Evolutionary conservation across 1,140 invertebrate genomes (phyloP), one percentile per base, ranked within the genome.

Genomic region (Camponotus vicinus): DNA sequence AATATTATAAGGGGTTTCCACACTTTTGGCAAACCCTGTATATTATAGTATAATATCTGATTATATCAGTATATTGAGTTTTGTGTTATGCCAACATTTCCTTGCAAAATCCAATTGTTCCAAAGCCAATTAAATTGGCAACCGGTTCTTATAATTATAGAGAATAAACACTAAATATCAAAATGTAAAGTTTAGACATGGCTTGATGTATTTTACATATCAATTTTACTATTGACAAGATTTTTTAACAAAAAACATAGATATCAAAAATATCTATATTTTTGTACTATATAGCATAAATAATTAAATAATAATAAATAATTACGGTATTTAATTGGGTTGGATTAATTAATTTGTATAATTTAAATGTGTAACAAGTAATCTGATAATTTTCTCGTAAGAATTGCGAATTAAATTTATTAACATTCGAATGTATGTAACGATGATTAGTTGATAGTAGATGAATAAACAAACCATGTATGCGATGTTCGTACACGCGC

Each of bases 61-160:
- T 27, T 13, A 79, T 55, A 79, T 79, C 7, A 79, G 13, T 49
- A 66, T 40, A 67, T 27, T 52, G 45, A 40, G 11, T 79, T 66
- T n/a, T 1, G 37, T 18, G 42, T 34, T 7, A 6, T 49, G 15
- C 2, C 18, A 67, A 79, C 18, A 79, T 79, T 67, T 27, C 40
- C 42, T 27, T 55, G n/a, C 13, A n/a, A 55, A 49, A 21, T 13
- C 18, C 37, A 27, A 0, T 18, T 11, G 61, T 66, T 49, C 13
- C 18, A 49, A 79, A 64, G 21, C 3, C 1, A 49, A 52, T 3
- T 66, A 7, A 49, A 64, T 64, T 64, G 45, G 11, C 2, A 18
- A 66, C 37, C 5, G 0, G 32, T 55, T 37, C 18, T 66, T 37
- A 40, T 3, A 66, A 4, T 7, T 40, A 66, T 3, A 9, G 4